Evolutionary conservation across 2,113 vertebrate genomes (phyloP).

Genomic region (Anthoscopus minutus): DNA sequence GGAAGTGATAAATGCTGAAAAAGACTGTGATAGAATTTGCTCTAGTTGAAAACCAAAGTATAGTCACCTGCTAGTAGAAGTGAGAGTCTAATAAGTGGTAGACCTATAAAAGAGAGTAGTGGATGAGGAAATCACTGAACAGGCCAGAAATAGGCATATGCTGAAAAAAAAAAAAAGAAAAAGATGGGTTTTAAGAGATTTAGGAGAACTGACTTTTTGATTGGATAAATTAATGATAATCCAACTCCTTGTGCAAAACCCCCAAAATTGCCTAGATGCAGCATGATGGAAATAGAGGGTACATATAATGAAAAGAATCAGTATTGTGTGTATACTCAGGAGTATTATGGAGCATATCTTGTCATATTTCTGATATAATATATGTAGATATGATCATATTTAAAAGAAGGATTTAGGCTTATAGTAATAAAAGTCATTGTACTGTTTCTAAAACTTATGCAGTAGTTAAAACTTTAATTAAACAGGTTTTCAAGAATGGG

Average conservation of each 20-base stretch:
- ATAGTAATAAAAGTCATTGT: slow-evolving; percentile 59
- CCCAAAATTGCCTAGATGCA: not conserved
- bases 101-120: slow-evolving; percentile 43
- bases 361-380: not conserved
- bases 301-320: not conserved
- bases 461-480: slow-evolving; percentile 77
- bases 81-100: slow-evolving; percentile 37
- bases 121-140: slow-evolving; percentile 28
- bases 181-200: slow-evolving; percentile 49
- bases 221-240: slow-evolving; percentile 46
- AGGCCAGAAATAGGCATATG: slow-evolving; percentile 17
- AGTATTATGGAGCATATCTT: not conserved
- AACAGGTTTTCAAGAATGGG: slow-evolving; percentile 63
- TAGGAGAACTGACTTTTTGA: not conserved
- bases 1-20: slow-evolving; percentile 48
- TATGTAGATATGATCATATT: slow-evolving; percentile 6
- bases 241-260: not conserved
- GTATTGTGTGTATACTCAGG: not conserved
- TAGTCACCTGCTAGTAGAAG: slow-evolving; percentile 32
- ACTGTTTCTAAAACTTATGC: slow-evolving; percentile 61
- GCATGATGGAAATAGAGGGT: not conserved
- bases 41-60: slow-evolving; percentile 45
- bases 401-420: slow-evolving; percentile 55
- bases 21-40: slow-evolving; percentile 16
- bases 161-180: slow-evolving; percentile 33